Evolutionary conservation across 2,113 vertebrate genomes (phyloP), one percentile per base, ranked within the genome.

Genomic region (Rhizomys pruinosus): DNA sequence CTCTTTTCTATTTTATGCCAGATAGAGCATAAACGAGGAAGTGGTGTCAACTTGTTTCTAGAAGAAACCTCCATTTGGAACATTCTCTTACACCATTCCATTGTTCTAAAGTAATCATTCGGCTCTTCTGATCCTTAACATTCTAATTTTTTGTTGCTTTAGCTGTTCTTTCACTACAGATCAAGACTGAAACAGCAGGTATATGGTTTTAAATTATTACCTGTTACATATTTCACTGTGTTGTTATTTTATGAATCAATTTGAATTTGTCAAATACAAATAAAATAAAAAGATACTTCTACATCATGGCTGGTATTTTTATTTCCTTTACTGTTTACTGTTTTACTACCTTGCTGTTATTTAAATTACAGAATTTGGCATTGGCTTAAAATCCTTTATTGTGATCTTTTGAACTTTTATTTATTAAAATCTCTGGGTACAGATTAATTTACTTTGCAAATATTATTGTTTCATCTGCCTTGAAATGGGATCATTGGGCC

Each of bases 371-470:
- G 52, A 72, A 86, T 91, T 94, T 95, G 76, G 71, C 80, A 84
- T 91, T 42, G 85, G 16, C n/a, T 94, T 39, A 88, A 93, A 68
- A 27, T 32, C 19, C 11, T 81, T 3, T 59, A 27, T 25, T 47
- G 7, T 80, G 34, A 77, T 86, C 37, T 90, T 84, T 81, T 84
- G 39, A 92, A 64, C 69, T 86, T 95, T 92, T 89, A 95, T 94
- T 95, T 95, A 96, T 93, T 90, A 96, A 95, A 96, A 92, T 93
- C 39, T 91, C 71, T 87, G 3, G 4, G 17, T 95, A 92, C 25
- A 72, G 73, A 95, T 90, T 91, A 95, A 95, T 93, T 95, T 94
- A 92, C 63, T 94, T 94, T 72, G 91, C n/a, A 97, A 95, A 96
- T 96, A 93, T 96, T 95, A 52, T 95, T 95, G 68, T 76, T 96